Conservation (phyloP, 2,797 vertebrate species). For the Esox lucius region DNA sequence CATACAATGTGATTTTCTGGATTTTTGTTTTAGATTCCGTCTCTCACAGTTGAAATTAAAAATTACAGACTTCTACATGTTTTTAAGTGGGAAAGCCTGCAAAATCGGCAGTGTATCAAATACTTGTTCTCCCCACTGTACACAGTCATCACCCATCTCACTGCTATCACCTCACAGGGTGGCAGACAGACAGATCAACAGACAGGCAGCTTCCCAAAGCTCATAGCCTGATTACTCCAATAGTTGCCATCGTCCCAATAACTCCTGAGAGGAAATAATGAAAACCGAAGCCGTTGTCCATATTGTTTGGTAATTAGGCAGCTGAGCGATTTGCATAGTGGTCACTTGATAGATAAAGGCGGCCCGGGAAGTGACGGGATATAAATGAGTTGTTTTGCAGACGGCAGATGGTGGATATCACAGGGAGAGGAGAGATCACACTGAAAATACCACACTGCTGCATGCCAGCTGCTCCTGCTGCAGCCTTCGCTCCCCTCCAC, state of each 20-base stretch:
- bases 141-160: conserved; percentile 55
- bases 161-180: conserved; percentile 17
- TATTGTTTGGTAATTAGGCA: conserved; percentile 77
- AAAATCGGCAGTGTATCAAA: no score
- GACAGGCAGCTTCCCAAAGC: conserved; percentile 43
- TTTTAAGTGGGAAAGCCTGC: no score
- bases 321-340: conserved; percentile 82
- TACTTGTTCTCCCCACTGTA: no score
- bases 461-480: conserved; percentile 85
- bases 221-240: conserved; percentile 46
- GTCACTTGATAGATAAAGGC: conserved; percentile 84
- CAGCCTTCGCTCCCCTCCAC: conserved; percentile 56
- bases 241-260: conserved; percentile 48
- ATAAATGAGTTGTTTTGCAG: conserved; percentile 91
- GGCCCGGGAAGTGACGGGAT: conserved; percentile 79
- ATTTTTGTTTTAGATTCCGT: no score
- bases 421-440: conserved; percentile 76
- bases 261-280: conserved; percentile 52
- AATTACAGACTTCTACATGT: no score
- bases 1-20: no score
- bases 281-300: conserved; percentile 67
- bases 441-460: conserved; percentile 72
- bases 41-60: no score
- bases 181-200: conserved; percentile 32
- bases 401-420: conserved; percentile 92